Conservation (phyloP, 2,797 vertebrate species). For the Botia almorhae region DNA sequence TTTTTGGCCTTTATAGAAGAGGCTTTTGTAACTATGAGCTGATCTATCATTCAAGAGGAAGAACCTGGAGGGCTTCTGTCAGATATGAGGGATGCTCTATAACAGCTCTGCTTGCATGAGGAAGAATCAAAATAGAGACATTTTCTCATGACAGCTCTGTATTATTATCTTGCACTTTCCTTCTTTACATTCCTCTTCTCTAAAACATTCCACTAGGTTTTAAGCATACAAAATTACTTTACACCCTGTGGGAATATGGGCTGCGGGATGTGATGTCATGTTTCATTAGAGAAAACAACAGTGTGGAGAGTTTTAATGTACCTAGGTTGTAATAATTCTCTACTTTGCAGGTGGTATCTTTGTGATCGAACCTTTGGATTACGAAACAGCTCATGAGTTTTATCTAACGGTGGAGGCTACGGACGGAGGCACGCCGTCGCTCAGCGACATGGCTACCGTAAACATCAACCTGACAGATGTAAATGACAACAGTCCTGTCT, state of each 20-base stretch:
- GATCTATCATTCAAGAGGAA: background rate
- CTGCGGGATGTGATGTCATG: background rate
- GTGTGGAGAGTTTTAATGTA: background rate
- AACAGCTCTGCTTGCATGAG: background rate
- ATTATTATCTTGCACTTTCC: background rate
- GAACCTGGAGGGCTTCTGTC: background rate
- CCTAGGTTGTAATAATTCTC: background rate
- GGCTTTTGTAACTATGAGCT: background rate
- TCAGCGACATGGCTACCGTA: constrained; percentile 93
- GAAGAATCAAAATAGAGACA: background rate
- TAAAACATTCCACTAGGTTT: background rate
- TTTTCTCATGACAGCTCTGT: background rate
- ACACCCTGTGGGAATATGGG: background rate
- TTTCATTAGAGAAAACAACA: background rate
- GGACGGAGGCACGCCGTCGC: constrained; percentile 89
- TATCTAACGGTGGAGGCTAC: constrained; percentile 94
- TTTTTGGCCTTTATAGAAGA: background rate
- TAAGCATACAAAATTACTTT: background rate
- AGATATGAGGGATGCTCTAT: background rate
- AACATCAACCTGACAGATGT: constrained; percentile 95
- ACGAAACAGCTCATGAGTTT: constrained; percentile 90
- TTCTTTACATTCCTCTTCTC: background rate
- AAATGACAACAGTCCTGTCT: constrained; percentile 91
- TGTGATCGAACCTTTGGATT: constrained; percentile 90
- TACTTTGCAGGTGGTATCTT: constrained; percentile 86